These are phyloP conservation scores for Noctilio leporinus DNA, from an alignment of 2,113 vertebrate species.

Conservation along the genomic window DNA sequence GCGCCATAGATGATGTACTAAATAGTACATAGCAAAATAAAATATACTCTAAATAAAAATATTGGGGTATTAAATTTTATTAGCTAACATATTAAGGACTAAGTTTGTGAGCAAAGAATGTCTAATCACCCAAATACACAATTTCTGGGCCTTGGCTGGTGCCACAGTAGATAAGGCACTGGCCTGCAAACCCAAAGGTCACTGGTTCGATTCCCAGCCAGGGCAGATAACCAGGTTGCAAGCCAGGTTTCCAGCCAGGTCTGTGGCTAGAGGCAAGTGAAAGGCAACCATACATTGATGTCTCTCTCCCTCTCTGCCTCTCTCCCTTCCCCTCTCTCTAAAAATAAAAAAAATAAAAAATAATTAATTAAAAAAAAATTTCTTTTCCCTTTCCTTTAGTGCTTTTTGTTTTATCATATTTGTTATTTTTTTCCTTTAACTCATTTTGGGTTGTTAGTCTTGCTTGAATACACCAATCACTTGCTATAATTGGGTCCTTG, in stretches of 20 bases:
- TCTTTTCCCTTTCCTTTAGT: background rate
- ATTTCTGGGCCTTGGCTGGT: too few relatives aligned
- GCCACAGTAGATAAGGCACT: too few relatives aligned
- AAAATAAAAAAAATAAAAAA: too few relatives aligned
- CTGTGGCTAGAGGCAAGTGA: too few relatives aligned
- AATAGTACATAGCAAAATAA: background rate
- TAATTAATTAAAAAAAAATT: too few relatives aligned
- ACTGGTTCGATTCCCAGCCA: too few relatives aligned
- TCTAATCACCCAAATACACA: background rate
- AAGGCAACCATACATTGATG: too few relatives aligned
- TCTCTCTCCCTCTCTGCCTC: too few relatives aligned
- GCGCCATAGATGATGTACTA: background rate
- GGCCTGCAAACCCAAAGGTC: too few relatives aligned
- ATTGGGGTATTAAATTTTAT: background rate
- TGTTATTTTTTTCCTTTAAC: background rate
- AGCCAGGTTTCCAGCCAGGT: too few relatives aligned
- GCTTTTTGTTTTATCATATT: constrained; percentile 2
- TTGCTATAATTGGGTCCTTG: background rate
- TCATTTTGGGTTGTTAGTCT: background rate
- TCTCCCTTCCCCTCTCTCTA: too few relatives aligned
- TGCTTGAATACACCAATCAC: background rate
- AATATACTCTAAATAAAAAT: background rate
- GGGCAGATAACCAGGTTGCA: too few relatives aligned
- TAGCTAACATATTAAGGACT: constrained; percentile 1
- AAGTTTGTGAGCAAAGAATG: background rate